phyloP scores from a whole-genome alignment of 2,797 vertebrate species.

The Chromis chromis region DNA sequence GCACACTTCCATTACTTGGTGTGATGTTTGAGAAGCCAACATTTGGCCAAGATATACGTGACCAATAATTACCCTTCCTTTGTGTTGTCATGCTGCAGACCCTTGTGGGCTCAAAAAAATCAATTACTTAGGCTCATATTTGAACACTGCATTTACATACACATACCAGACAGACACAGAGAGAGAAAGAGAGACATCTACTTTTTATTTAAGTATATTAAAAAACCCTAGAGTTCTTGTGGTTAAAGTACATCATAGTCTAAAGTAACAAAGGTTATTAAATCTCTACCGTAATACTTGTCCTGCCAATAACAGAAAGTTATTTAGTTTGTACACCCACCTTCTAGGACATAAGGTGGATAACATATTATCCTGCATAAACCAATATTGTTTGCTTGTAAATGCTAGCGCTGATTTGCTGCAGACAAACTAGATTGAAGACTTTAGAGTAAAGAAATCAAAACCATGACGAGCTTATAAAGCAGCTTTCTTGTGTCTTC shows the following conservation, averaged over 20 bases:
- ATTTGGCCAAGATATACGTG: constrained; percentile 67
- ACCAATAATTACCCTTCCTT: constrained; percentile 73
- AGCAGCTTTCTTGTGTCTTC: constrained; percentile 74
- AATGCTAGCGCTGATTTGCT: constrained; percentile 47
- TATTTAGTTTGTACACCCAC: constrained; percentile 33
- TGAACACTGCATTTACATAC: constrained; percentile 47
- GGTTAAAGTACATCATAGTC: constrained; percentile 26
- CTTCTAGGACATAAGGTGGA: constrained; percentile 20
- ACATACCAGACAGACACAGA: constrained; percentile 7
- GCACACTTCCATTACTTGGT: constrained; percentile 59
- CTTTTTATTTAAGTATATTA: constrained; percentile 7
- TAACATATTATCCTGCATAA: constrained; percentile 31
- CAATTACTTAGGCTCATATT: constrained; percentile 47
- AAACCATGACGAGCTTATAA: constrained; percentile 76
- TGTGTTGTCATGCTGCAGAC: constrained; percentile 57
- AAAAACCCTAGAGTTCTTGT: not conserved
- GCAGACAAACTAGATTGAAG: constrained; percentile 54
- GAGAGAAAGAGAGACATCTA: not conserved
- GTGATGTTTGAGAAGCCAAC: constrained; percentile 71
- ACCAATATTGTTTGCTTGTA: constrained; percentile 55
- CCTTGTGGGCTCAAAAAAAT: constrained; percentile 44
- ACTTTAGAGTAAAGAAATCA: constrained; percentile 68
- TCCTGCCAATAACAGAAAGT: constrained; percentile 26
- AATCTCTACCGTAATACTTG: constrained; percentile 23
- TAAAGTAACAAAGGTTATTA: constrained; percentile 27